phyloP scores from a whole-genome alignment of 2,797 vertebrate genomes.

The Aselliscus stoliczkanus region DNA sequence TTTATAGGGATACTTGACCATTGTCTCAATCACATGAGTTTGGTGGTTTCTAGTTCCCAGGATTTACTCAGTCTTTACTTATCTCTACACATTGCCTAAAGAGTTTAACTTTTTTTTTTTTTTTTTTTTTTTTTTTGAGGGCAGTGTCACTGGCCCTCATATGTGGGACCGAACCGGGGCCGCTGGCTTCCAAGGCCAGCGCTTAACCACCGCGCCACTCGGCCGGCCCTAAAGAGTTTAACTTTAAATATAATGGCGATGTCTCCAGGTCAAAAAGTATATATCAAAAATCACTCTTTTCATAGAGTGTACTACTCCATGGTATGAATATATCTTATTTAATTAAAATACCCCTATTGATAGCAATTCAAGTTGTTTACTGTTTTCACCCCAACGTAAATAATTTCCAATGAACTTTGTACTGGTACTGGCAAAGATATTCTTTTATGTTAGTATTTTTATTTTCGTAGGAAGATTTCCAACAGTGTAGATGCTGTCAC shows the following conservation, averaged over 20 bases:
- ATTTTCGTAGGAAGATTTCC: background rate
- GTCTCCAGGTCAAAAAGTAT: background rate
- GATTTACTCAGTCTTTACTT: too few relatives aligned
- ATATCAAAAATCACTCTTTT: conserved; percentile 30
- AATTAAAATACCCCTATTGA: background rate
- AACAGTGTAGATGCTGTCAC: background rate
- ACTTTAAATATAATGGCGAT: background rate
- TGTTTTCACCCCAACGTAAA: background rate
- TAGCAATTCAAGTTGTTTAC: background rate
- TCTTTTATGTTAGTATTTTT: conserved; percentile 6
- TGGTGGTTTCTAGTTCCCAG: too few relatives aligned
- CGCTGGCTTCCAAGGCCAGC: too few relatives aligned
- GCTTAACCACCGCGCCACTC: too few relatives aligned
- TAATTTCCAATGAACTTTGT: background rate
- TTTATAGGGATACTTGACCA: too few relatives aligned
- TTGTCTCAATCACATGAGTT: too few relatives aligned
- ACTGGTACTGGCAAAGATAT: background rate
- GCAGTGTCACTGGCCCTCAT: too few relatives aligned
- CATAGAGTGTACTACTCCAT: background rate
- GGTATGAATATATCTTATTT: background rate
- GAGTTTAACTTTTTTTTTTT: too few relatives aligned
- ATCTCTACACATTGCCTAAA: too few relatives aligned
- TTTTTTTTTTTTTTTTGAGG: too few relatives aligned
- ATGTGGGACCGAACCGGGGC: too few relatives aligned
- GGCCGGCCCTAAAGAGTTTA: too few relatives aligned